Evolutionary conservation across 2,888 invertebrate species (phyloP).

Genomic region (Cactoblastis cactorum): DNA sequence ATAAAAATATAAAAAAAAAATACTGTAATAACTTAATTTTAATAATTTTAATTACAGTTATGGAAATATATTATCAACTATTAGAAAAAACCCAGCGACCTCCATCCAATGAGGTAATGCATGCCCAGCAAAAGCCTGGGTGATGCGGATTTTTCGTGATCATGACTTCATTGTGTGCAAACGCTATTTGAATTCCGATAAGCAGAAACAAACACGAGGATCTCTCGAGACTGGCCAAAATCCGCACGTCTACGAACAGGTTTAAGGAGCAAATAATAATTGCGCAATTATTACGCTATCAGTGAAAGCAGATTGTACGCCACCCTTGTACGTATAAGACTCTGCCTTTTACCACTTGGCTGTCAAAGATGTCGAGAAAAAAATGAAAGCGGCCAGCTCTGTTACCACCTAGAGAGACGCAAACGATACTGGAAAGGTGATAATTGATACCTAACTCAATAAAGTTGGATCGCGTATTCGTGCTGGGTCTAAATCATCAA

Average conservation of each 20-base stretch:
- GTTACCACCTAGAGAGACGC: conserved; percentile 25
- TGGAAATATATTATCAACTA: not conserved
- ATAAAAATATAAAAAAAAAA: not conserved
- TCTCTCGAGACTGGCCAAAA: conserved; percentile 4
- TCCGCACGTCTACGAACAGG: conserved; percentile 13
- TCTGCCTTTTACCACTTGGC: conserved; percentile 35
- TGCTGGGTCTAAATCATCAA: too few species aligned
- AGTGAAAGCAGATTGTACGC: conserved; percentile 29
- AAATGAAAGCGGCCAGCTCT: conserved; percentile 40
- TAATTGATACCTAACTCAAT: conserved; percentile 49
- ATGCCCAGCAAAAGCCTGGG: conserved; percentile 26
- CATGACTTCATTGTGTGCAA: conserved; percentile 50
- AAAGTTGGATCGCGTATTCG: conserved; percentile 21
- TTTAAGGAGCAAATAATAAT: conserved; percentile 35
- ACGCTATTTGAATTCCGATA: conserved; percentile 31
- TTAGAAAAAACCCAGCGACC: not conserved
- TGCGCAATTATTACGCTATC: conserved; percentile 38
- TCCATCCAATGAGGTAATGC: conserved; percentile 29
- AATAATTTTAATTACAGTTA: not conserved
- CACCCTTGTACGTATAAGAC: conserved; percentile 36
- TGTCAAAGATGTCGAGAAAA: conserved; percentile 38
- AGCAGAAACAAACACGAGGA: conserved; percentile 19
- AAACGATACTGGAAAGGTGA: conserved; percentile 44
- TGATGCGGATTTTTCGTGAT: conserved; percentile 43
- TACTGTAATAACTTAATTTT: not conserved